Conservation (phyloP, 2,113 vertebrate species). For the Pteropus alecto region DNA sequence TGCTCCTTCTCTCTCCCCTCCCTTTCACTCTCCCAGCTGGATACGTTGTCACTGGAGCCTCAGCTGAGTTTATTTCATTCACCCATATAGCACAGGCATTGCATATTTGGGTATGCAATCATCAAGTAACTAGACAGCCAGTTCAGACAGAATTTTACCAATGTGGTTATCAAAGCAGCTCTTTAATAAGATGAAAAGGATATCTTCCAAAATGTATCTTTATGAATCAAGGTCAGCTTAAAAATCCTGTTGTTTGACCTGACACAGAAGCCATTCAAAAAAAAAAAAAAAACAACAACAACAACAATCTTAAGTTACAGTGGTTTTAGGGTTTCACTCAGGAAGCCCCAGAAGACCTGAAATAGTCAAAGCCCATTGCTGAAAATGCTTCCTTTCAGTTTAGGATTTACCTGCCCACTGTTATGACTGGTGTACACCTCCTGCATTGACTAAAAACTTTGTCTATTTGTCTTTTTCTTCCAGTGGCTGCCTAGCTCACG, state of each 20-base stretch:
- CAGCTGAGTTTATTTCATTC: background rate
- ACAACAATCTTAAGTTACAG: background rate
- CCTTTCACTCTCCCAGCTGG: conserved; percentile 21
- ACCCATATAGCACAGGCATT: background rate
- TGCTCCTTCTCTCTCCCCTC: background rate
- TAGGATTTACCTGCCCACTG: background rate
- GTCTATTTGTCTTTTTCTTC: background rate
- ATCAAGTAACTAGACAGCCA: background rate
- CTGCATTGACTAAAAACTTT: background rate
- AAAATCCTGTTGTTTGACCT: background rate
- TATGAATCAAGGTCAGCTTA: background rate
- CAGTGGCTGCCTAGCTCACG: background rate
- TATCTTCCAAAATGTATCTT: background rate
- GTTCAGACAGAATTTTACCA: background rate
- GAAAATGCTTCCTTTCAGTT: background rate
- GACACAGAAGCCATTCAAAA: background rate
- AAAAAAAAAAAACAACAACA: background rate
- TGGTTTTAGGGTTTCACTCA: conserved; percentile 28
- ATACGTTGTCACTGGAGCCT: conserved; percentile 45
- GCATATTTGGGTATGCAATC: background rate
- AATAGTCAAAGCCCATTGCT: background rate
- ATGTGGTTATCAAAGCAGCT: background rate
- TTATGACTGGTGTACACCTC: background rate
- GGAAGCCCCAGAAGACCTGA: background rate
- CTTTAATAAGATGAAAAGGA: background rate